phyloP scores from a whole-genome alignment of 2,797 vertebrate genomes.

The Crossoptilon crossoptilon region DNA sequence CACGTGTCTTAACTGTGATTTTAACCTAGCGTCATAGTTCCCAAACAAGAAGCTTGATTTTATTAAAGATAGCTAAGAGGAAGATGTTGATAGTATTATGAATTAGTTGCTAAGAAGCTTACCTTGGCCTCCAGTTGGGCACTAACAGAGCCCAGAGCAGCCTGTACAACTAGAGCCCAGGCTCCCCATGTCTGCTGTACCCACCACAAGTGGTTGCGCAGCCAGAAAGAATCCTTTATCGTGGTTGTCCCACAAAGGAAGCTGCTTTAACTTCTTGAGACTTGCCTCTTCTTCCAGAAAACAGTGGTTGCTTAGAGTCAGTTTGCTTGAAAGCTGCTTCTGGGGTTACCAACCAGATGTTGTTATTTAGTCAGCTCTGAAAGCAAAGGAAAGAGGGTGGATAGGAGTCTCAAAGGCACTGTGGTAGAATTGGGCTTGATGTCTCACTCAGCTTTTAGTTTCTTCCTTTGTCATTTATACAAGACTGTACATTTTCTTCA shows the following conservation, averaged over 20 bases:
- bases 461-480: neutral
- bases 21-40: fast-evolving
- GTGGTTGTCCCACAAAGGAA: fast-evolving
- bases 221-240: neutral
- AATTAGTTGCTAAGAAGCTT: neutral
- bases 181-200: fast-evolving
- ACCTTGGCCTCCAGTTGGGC: neutral
- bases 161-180: fast-evolving
- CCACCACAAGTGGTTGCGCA: neutral
- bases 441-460: neutral
- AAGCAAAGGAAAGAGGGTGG: neutral
- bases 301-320: neutral
- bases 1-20: fast-evolving
- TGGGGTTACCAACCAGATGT: neutral
- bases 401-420: neutral
- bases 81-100: fast-evolving
- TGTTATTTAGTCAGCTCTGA: neutral
- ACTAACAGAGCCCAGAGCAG: fast-evolving
- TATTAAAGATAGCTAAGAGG: neutral
- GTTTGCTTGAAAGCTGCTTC: neutral
- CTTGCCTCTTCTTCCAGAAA: neutral
- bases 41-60: fast-evolving
- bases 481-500: neutral
- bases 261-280: neutral
- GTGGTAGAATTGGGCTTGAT: neutral